These are phyloP conservation scores for Indicator indicator DNA, from an alignment of 2,113 vertebrate genomes.

Conservation along the genomic window DNA sequence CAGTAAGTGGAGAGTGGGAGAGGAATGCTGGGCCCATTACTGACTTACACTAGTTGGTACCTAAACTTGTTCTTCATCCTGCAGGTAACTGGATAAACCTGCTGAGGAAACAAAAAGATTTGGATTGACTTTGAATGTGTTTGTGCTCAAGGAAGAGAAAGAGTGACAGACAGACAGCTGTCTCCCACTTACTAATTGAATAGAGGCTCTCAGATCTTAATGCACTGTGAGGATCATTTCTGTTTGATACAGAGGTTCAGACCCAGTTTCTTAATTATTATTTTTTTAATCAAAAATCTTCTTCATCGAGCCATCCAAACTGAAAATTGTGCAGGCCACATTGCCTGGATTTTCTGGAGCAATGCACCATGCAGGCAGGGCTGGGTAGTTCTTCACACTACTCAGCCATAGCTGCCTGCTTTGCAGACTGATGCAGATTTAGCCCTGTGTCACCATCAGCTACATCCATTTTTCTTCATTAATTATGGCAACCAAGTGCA, in stretches of 20 bases:
- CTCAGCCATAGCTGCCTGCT: not conserved
- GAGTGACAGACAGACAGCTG: conserved; percentile 38
- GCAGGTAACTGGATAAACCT: conserved; percentile 56
- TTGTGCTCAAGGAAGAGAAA: conserved; percentile 33
- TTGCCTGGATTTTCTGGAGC: not conserved
- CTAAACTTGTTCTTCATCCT: conserved; percentile 51
- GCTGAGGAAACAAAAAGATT: conserved; percentile 51
- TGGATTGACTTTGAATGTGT: conserved; percentile 40
- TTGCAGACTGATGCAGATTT: conserved; percentile 21
- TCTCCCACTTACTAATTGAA: conserved; percentile 48
- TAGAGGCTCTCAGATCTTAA: conserved; percentile 38
- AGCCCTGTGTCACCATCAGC: conserved; percentile 10
- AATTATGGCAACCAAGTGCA: not conserved
- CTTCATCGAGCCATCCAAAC: not conserved
- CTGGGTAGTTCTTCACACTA: not conserved
- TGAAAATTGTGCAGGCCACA: not conserved
- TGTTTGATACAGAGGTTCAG: not conserved
- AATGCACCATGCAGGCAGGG: not conserved
- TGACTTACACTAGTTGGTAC: not conserved
- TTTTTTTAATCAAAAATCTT: not conserved
- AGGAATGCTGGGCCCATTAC: not conserved
- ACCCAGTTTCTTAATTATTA: not conserved
- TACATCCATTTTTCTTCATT: not conserved
- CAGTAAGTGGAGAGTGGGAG: not conserved
- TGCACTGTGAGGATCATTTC: conserved; percentile 1